A percentile compares a stretch with the other conserved stretches of the same genome.
phyloP scores from a whole-genome alignment of 2,113 vertebrate genomes.

The Ciconia maguari region DNA sequence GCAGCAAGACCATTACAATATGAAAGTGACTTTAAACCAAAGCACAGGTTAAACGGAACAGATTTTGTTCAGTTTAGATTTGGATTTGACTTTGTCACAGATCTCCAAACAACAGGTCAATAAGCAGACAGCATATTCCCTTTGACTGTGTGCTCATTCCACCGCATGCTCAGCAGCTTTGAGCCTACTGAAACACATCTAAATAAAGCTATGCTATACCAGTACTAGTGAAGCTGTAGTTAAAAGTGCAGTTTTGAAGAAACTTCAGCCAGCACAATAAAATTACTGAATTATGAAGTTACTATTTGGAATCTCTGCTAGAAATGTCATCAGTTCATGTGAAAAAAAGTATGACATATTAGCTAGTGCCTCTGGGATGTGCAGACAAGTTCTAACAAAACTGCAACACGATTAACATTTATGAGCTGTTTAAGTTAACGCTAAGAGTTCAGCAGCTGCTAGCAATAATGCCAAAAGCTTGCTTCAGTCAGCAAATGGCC shows the following conservation, averaged over 20 bases:
- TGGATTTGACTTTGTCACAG: not conserved
- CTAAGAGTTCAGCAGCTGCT: constrained; percentile 42
- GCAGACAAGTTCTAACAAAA: constrained; percentile 21
- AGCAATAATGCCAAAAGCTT: constrained; percentile 37
- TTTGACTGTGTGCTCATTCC: not conserved
- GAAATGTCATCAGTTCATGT: not conserved
- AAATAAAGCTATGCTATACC: not conserved
- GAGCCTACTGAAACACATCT: not conserved
- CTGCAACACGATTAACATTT: constrained; percentile 53
- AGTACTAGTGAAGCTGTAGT: not conserved
- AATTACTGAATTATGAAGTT: not conserved
- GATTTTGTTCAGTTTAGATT: not conserved
- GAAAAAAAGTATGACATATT: not conserved
- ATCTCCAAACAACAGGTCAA: not conserved
- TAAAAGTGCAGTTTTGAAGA: not conserved
- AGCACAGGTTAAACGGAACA: accelerated
- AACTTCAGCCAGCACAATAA: not conserved
- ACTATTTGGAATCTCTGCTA: not conserved
- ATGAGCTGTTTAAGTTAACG: constrained; percentile 38
- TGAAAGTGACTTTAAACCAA: not conserved
- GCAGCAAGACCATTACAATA: not conserved
- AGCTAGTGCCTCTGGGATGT: constrained; percentile 17
- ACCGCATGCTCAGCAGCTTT: not conserved
- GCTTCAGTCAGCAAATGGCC: constrained; percentile 30
- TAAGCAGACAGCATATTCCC: not conserved